These are phyloP conservation scores for Rhynchotus rufescens DNA, from an alignment of 2,797 vertebrate genomes.

Conservation along the genomic window DNA sequence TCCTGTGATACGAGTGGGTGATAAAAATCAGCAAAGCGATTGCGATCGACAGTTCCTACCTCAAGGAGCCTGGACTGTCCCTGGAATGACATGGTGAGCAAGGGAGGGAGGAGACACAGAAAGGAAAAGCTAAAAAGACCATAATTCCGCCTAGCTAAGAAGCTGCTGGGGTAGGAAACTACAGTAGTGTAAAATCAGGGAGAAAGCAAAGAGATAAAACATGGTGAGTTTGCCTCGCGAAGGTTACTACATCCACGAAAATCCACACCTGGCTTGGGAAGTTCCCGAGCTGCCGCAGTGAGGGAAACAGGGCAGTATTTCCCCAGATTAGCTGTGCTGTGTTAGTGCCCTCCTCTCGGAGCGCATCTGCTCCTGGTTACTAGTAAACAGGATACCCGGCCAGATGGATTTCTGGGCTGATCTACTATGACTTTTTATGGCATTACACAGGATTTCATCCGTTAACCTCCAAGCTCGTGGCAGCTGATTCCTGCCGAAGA, in stretches of 20 bases:
- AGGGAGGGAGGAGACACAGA: neutral
- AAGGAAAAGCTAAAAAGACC: neutral
- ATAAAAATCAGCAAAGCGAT: neutral
- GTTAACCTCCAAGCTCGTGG: neutral
- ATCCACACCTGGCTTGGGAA: neutral
- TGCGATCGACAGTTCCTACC: neutral
- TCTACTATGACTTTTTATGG: conserved; percentile 28
- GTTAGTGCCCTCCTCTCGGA: neutral
- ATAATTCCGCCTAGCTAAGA: neutral
- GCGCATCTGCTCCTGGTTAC: conserved; percentile 23
- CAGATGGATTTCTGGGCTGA: conserved; percentile 21
- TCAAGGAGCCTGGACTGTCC: neutral
- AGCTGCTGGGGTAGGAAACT: neutral
- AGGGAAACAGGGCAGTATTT: neutral
- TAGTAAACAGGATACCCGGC: neutral
- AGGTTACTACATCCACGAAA: neutral
- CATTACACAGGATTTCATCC: conserved; percentile 26
- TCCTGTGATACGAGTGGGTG: conserved; percentile 36
- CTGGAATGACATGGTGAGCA: neutral
- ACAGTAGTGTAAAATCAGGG: neutral
- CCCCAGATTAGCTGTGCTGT: neutral
- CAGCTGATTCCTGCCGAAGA: neutral
- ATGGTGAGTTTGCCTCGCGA: neutral
- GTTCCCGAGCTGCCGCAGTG: neutral
- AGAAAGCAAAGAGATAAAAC: neutral